Conservation (phyloP, 92 coral and sea anemone genomes). For the Meandrina meandrites region DNA sequence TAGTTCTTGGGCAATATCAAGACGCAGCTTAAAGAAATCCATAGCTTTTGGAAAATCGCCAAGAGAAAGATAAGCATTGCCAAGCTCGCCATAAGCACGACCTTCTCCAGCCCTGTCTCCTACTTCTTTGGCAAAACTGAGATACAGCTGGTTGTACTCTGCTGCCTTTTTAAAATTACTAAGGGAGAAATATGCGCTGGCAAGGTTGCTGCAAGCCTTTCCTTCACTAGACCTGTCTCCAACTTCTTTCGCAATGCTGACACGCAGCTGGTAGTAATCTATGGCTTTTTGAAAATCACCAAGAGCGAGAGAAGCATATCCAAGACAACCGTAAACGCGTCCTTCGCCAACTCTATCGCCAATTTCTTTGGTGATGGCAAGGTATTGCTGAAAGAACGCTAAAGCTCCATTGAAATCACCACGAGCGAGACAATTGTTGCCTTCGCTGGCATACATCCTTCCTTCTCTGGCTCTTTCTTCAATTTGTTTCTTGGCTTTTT, state of each 20-base stretch:
- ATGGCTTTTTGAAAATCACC: not conserved
- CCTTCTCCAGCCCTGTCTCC: constrained; percentile 1
- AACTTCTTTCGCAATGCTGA: not conserved
- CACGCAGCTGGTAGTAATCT: not conserved
- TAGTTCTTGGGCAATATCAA: not conserved
- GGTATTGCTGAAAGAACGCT: not conserved
- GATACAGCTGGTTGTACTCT: not conserved
- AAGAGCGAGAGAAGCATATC: not conserved
- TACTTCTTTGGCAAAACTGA: not conserved
- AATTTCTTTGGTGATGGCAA: not conserved
- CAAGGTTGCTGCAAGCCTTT: not conserved
- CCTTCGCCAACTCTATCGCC: not conserved
- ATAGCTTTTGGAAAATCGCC: not conserved
- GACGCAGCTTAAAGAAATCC: not conserved
- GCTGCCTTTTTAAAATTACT: not conserved
- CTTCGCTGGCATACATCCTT: not conserved
- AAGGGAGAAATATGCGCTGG: not conserved
- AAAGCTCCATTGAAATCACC: not conserved
- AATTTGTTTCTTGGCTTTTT: not conserved
- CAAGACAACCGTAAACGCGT: not conserved
- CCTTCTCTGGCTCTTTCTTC: not conserved
- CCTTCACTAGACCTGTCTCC: not conserved
- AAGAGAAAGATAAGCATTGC: not conserved
- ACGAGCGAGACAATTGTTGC: not conserved
- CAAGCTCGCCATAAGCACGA: not conserved